Evolutionary conservation across 2,888 invertebrate species (phyloP), one percentile per base, ranked within the genome.

Genomic region (Meghimatium bilineatum): DNA sequence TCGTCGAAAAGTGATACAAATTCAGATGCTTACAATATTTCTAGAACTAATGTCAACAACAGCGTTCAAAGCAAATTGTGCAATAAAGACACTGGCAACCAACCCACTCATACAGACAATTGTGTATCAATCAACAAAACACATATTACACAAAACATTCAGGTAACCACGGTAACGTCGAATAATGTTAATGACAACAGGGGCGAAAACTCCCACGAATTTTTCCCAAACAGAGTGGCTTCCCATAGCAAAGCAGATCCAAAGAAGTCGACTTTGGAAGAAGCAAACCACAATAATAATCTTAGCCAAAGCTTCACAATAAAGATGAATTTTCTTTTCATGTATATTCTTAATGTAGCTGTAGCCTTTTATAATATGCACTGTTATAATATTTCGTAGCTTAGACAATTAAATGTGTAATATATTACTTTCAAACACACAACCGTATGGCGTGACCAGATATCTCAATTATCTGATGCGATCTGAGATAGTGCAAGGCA

Each of bases 201-300:
- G 72, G 81, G 74, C 3, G 56, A 29, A 72, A 38, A 74, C 38
- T 26, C 71, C 52, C 52, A 6, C 34, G 80, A 80, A 26, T 12
- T 14, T 52, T 52, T 69, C 23, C 71, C 52, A n/a, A 36, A 10
- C 1, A 80, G 49, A 36, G 49, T 56, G 8, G 56, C 67, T 49
- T 80, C 80, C 71, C 72, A 74, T 10, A 63, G 80, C 36, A 56
- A 69, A 52, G 29, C 17, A 23, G 34, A 71, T 56, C 52, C 17
- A 34, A 80, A 71, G 26, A 71, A 56, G 10, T 12, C 36, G 12
- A 20, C 80, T 26, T 71, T 38, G 12, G 49, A 12, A 10, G 71
- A 52, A 44, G 29, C 6, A 32, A 38, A 36, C 23, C 32, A 10
- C 44, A 34, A 1, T 23, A 49, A 44, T 63, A 60, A 81, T 34